Evolutionary conservation across 1,140 invertebrate species (phyloP), one percentile per base, ranked within the genome.

Genomic region (Cotesia glomerata): DNA sequence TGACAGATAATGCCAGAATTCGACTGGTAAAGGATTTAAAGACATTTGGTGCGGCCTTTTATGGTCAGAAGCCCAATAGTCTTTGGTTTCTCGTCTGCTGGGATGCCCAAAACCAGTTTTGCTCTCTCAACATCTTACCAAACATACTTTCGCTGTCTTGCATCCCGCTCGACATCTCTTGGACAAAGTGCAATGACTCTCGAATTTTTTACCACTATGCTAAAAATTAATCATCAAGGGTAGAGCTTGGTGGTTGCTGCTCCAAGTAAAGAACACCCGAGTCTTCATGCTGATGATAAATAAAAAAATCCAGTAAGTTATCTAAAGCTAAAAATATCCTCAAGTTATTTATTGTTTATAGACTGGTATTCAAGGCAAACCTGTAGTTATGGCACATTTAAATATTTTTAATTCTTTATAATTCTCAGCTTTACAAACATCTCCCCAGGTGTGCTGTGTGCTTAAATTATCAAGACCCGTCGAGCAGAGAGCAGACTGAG

Each of bases 21-120:
- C 56, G 56, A 58, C 56, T 34, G 18, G 14, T 18, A 5, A 5
- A 58, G 9, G 14, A 58, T 58, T 58, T 58, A 26, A 16, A 58
- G 26, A 58, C 14, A 58, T 58, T 26, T n/a, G 68, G 68, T 69
- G 35, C 58, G 45, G 18, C 67, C 68, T 49, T 69, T 69, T 69
- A 69, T 69, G 68, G 68, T 39, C 39, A 69, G 14, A 58, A 45
- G 39, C 39, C 39, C 39, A 45, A 45, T 45, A 45, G 39, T 45
- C 39, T 45, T 26, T 45, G 39, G 39, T 45, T 45, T 7, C 39
- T 45, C 7, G 39, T 45, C 39, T 45, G 39, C 11, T 11, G 39
- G 39, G 14, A 58, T 58, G 26, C 39, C 68, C 68, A 69, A 69
- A 69, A 69, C 68, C 68, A 69, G 68, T 69, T 69, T 64, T 62